phyloP scores from a whole-genome alignment of 2,797 vertebrate genomes.

The Malurus leucopterus region DNA sequence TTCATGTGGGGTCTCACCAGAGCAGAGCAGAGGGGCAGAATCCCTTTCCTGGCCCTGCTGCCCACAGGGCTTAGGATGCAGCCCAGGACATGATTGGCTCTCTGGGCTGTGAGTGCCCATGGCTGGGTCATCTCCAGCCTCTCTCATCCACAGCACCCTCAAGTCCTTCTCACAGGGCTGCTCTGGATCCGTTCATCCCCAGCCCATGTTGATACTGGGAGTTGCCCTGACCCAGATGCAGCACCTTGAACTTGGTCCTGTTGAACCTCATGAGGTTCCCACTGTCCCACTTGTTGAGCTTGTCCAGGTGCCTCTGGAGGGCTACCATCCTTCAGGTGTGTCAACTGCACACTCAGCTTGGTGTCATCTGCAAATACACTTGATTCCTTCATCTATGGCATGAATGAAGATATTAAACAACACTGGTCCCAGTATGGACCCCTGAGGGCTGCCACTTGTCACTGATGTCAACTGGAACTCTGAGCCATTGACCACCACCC shows the following conservation, averaged over 20 bases:
- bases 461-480: background rate
- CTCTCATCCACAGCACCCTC: background rate
- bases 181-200: background rate
- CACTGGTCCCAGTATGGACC: background rate
- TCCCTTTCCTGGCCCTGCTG: background rate
- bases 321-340: background rate
- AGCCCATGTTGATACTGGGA: background rate
- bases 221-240: background rate
- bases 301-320: background rate
- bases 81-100: fast-evolving
- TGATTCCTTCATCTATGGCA: background rate
- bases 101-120: background rate
- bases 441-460: background rate
- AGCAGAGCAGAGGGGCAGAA: background rate
- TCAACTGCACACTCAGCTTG: background rate
- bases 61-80: fast-evolving
- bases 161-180: background rate
- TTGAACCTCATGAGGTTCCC: background rate
- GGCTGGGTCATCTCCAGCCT: background rate
- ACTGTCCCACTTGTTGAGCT: background rate
- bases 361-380: background rate
- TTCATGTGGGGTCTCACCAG: background rate
- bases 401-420: background rate
- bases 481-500: background rate
- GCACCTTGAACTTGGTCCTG: background rate